Conservation (phyloP, 2,797 vertebrate genomes). For the Eidolon dupreanum region DNA sequence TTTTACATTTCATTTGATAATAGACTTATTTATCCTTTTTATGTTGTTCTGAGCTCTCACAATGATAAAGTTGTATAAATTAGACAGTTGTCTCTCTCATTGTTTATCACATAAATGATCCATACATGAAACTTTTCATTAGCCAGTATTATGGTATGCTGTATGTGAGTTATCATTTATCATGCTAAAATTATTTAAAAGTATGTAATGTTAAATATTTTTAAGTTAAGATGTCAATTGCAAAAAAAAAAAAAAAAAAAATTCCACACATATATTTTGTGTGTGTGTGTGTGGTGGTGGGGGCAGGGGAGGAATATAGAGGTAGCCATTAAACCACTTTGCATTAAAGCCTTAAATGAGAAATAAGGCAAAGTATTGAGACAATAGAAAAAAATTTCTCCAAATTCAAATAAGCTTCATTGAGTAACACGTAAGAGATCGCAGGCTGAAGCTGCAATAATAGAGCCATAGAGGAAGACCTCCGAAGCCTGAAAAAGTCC, state of each 20-base stretch:
- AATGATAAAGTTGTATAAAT: not conserved
- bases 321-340: not conserved
- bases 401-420: not conserved
- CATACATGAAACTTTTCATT: not conserved
- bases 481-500: not conserved
- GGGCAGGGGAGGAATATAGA: not conserved
- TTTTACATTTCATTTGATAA: not conserved
- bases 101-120: not conserved
- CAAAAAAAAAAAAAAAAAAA: not conserved
- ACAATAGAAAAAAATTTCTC: not conserved
- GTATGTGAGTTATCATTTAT: not conserved
- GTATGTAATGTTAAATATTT: not conserved
- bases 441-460: not conserved
- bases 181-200: not conserved
- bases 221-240: not conserved
- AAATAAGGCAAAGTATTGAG: not conserved
- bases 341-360: not conserved
- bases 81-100: not conserved
- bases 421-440: not conserved
- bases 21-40: not conserved
- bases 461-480: not conserved
- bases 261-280: not conserved
- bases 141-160: not conserved
- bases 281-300: not conserved
- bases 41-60: not conserved